phyloP scores from a whole-genome alignment of 1,140 invertebrate genomes.

The Aporrectodea caliginosa region DNA sequence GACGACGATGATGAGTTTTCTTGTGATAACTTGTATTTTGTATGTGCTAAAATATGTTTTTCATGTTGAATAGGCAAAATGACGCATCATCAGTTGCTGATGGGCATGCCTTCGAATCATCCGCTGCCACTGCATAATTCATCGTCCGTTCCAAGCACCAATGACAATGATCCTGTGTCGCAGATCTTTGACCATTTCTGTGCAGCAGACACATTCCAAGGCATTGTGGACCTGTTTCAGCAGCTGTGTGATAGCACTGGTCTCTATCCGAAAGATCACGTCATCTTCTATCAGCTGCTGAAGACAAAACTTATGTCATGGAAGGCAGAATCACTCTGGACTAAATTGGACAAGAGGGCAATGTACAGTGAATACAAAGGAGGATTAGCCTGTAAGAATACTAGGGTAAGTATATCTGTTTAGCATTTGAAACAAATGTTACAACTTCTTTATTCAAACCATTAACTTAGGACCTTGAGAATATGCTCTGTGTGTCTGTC shows the following conservation, averaged over 20 bases:
- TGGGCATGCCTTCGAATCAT: background rate
- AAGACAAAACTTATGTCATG: conserved; percentile 73
- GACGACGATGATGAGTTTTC: too few relatives aligned
- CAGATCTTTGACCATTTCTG: conserved; percentile 31
- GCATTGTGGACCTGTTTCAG: conserved; percentile 73
- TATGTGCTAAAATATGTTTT: background rate
- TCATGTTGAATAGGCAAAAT: background rate
- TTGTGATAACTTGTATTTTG: too few relatives aligned
- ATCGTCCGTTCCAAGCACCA: background rate
- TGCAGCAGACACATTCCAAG: conserved; percentile 53
- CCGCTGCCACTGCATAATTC: background rate
- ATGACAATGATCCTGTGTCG: conserved; percentile 13
- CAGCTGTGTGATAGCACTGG: conserved; percentile 81
- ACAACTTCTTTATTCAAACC: background rate
- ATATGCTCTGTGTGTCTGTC: too few relatives aligned
- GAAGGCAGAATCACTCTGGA: conserved; percentile 92
- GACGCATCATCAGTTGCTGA: background rate
- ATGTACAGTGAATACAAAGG: conserved; percentile 86
- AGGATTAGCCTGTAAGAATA: conserved; percentile 77
- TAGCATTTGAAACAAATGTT: background rate
- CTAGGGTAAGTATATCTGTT: conserved; percentile 64
- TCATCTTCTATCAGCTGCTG: conserved; percentile 57
- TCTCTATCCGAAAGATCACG: conserved; percentile 71
- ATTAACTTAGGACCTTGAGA: too few relatives aligned
- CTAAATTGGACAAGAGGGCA: conserved; percentile 88